Evolutionary conservation across 2,888 invertebrate genomes (phyloP).

Genomic region (Muschampia plurimacula): DNA sequence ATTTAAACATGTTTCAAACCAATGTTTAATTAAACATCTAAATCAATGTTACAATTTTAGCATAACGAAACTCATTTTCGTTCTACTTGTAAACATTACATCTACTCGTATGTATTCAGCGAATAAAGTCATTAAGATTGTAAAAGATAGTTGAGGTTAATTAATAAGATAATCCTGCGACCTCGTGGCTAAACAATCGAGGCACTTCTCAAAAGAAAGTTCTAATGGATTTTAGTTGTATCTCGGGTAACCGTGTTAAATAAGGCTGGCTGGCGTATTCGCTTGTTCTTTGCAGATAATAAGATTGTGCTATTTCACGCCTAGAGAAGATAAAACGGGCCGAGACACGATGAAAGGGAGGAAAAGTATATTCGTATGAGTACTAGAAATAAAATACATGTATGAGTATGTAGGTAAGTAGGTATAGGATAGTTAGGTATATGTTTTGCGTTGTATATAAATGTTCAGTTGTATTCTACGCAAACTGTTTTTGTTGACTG

Average conservation of each 20-base stretch:
- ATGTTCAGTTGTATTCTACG: too few species aligned
- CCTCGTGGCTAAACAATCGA: slow-evolving; percentile 22
- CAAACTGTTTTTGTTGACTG: too few species aligned
- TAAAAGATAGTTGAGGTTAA: slow-evolving; percentile 22
- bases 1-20: neutral
- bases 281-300: slow-evolving; percentile 26
- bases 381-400: neutral
- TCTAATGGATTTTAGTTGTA: slow-evolving; percentile 39
- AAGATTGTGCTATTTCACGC: slow-evolving; percentile 29
- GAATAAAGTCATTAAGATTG: slow-evolving; percentile 32
- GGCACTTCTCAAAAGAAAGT: slow-evolving; percentile 17
- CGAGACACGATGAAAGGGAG: slow-evolving; percentile 1
- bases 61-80: neutral
- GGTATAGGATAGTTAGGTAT: too few species aligned
- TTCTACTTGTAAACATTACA: neutral
- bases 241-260: slow-evolving; percentile 21
- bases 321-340: slow-evolving; percentile 18
- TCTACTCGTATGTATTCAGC: neutral
- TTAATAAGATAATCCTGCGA: slow-evolving; percentile 31
- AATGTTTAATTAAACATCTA: neutral
- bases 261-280: slow-evolving; percentile 16
- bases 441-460: too few species aligned
- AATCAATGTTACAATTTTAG: neutral
- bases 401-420: neutral
- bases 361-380: neutral